These are phyloP conservation scores for Oncorhynchus clarkii DNA, from an alignment of 2,113 vertebrate species.

Conservation along the genomic window DNA sequence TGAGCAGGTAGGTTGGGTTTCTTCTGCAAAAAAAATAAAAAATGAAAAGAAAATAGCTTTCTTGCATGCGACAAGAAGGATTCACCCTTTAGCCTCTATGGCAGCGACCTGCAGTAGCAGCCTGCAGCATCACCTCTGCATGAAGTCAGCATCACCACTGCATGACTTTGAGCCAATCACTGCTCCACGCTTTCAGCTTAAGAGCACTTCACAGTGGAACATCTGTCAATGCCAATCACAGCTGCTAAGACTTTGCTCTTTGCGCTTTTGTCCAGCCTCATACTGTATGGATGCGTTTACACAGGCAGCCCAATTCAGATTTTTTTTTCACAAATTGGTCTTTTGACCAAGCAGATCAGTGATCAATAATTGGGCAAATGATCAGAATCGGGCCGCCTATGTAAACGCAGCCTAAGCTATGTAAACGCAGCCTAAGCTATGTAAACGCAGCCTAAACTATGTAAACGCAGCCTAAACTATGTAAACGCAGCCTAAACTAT, in stretches of 20 bases:
- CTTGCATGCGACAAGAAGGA: conserved; percentile 43
- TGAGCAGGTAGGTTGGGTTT: conserved; percentile 78
- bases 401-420: too few species aligned
- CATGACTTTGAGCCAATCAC: conserved; percentile 48
- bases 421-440: too few species aligned
- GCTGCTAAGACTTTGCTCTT: conserved; percentile 2
- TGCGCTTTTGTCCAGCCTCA: not conserved
- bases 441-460: too few species aligned
- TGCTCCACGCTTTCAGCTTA: not conserved
- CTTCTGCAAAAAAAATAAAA: not conserved
- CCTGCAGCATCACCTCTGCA: conserved; percentile 49
- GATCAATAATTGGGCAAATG: too few species aligned
- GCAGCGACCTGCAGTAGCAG: not conserved
- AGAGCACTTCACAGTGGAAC: conserved; percentile 1
- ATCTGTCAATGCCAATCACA: not conserved
- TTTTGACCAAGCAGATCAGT: too few species aligned
- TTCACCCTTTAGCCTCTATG: conserved; percentile 1
- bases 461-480: too few species aligned
- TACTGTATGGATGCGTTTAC: too few species aligned
- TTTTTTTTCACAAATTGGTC: too few species aligned
- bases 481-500: too few species aligned
- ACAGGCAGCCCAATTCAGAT: too few species aligned
- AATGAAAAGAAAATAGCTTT: conserved; percentile 9
- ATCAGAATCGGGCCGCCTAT: too few species aligned
- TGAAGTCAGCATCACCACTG: conserved; percentile 49